Base-by-base conservation (phyloP, 1,140 invertebrate species). In the Saccostrea cuccullata region DNA sequence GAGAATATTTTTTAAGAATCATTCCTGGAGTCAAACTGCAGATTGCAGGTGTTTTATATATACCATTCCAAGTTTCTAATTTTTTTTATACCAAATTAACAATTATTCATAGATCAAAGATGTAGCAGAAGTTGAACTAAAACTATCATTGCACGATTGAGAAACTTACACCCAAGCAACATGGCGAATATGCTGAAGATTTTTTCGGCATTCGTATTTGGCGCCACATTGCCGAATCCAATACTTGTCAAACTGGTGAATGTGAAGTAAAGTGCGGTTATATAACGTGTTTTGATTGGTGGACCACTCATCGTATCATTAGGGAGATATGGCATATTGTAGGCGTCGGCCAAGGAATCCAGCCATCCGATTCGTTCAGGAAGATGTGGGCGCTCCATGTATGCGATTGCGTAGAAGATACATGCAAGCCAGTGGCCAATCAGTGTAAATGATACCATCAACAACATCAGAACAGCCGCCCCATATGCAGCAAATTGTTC, bases 371-470 rank as follows among this genome's bases (percentile, higher is more conserved):
- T 92, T 8, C 89, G 89, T 2, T 89, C 90, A 0, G 93, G 84
- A n/a, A 95, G 87, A 58, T 92, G 91, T 0, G 93, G 92, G 26
- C 94, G 87, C 86, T 95, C 95, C 86, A 94, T 89, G 88, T 94
- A 94, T n/a, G 94, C 95, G 60, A 95, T 95, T 87, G 94, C 94
- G 89, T 95, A 95, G 98, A 98, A 99, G 92, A 99, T 98, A 95
- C 99, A 99, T 56, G 99, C 98, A 93, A 99, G 96, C 99, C 99
- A 99, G 96, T 99, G 99, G 90, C 98, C 99, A 93, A 99, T 99
- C 90, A 99, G 96, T 40, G 98, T 98, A 96, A 99, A 99, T 77
- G 98, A 98, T 84, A 98, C 98, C 98, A 99, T 99, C 70, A 99
- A 96, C 47, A 99, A 96, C 84, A 99, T 96, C 84, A 99, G 96